Base-by-base conservation (phyloP, 2,113 vertebrate genomes). In the Bufo gargarizans region DNA sequence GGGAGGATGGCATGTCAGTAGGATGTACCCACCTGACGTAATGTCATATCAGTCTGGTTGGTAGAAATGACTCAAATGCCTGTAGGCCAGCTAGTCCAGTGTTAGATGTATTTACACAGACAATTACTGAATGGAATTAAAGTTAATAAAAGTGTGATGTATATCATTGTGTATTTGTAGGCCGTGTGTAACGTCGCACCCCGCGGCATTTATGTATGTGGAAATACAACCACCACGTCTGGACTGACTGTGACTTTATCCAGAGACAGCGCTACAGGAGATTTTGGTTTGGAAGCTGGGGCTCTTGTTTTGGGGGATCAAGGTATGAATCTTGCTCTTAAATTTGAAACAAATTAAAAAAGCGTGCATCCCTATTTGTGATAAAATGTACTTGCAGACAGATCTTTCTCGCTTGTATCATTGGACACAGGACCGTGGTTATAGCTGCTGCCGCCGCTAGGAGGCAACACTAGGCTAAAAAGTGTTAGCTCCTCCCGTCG, bases 241-340 rank as follows among this genome's bases (percentile, higher is more conserved):
- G 98, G 98, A 76, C 92, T 99, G 84, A 99, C 98, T 0, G 98
- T 99, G 49, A 99, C 95, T 11, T 94, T 99, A 90, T 97, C 96
- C 86, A 95, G 97, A 93, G 98, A 99, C 50, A 91, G 95, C 6
- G 93, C 95, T 81, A 97, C 97, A 88, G 98, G 98, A 88, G 98
- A 99, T 90, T 99, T 96, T 91, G 96, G 97, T 84, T 93, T 99
- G 90, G 98, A 99, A 95, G 98, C 97, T 13, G 98, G 98, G 86
- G 98, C 98, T 16, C 94, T 99, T 78, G 97, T 99, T 77, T 94
- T 99, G 91, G 97, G 97, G 89, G 98, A 99, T 93, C 98, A 99
- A 97, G 98, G 98, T 99, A 94, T 63, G 12, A 82, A 16, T 11
- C 19, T 20, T 84, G 4, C 17, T 45, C 7, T 22, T 33, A 19